Percentiles rank a stretch among this genome's conserved stretches.
Conservation (phyloP, 2,888 invertebrate species). For the Drosophila nr. fundita region DNA sequence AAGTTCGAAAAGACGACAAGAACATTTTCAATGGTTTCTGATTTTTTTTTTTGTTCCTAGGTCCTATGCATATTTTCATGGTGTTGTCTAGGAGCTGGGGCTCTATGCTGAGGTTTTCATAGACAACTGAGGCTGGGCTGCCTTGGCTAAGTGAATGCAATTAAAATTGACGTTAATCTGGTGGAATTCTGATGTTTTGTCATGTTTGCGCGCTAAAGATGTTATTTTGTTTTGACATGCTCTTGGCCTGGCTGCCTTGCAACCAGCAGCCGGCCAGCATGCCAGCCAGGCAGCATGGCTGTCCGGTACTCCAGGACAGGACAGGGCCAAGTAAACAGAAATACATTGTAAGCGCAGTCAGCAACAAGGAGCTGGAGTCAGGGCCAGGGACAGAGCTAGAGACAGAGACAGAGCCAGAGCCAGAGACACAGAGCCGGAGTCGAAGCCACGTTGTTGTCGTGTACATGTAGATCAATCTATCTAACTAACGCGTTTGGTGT, state of each 20-base stretch:
- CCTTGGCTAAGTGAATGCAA: constrained; percentile 77
- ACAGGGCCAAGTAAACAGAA: constrained; percentile 37
- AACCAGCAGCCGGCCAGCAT: constrained; percentile 28
- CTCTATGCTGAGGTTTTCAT: constrained; percentile 59
- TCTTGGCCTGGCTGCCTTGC: constrained; percentile 66
- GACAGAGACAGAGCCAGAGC: background rate
- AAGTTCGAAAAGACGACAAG: background rate
- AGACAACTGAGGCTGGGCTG: constrained; percentile 43
- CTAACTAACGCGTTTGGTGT: constrained; percentile 81
- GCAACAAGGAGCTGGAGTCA: constrained; percentile 41
- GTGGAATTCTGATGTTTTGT: constrained; percentile 81
- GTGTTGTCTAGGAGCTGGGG: constrained; percentile 46
- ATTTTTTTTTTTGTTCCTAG: constrained; percentile 2
- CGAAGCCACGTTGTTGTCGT: constrained; percentile 61
- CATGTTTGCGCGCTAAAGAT: constrained; percentile 81
- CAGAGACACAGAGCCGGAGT: background rate
- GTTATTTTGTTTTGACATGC: constrained; percentile 81
- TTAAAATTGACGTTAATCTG: constrained; percentile 81
- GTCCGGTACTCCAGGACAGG: constrained; percentile 36
- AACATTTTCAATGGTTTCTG: constrained; percentile 1
- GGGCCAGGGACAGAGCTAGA: constrained; percentile 5
- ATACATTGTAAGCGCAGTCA: constrained; percentile 27
- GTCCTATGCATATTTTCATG: constrained; percentile 69
- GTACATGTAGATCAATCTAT: constrained; percentile 81
- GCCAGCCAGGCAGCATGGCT: constrained; percentile 25